Percentiles rank a stretch among this genome's conserved stretches.
Evolutionary conservation across 2,888 invertebrate species (phyloP).

Genomic region (Xestia xanthographa): DNA sequence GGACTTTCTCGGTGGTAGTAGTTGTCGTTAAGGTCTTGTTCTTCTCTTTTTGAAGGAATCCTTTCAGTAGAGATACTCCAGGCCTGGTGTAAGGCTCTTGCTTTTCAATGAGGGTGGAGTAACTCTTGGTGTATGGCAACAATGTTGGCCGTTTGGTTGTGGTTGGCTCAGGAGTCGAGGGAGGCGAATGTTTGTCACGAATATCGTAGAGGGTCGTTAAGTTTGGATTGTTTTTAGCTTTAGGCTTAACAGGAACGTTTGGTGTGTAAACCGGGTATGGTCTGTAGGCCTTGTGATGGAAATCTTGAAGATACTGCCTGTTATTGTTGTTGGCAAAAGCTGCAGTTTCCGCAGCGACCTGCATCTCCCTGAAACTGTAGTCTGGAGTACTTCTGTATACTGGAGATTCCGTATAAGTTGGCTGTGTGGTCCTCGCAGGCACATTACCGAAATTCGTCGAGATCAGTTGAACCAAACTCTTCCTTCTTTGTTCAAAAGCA

Average conservation of each 20-base stretch:
- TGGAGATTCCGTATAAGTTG: constrained; percentile 81
- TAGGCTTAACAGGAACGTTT: constrained; percentile 75
- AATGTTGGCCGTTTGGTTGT: constrained; percentile 86
- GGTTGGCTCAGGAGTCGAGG: constrained; percentile 73
- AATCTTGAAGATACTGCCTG: constrained; percentile 85
- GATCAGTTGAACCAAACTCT: constrained; percentile 85
- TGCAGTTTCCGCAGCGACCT: constrained; percentile 94
- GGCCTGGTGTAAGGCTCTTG: constrained; percentile 87
- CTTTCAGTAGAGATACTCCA: constrained; percentile 85
- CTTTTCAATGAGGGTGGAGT: constrained; percentile 77
- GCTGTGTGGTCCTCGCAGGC: constrained; percentile 78
- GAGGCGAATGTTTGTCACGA: constrained; percentile 76
- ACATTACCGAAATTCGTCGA: constrained; percentile 81
- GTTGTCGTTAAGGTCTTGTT: constrained; percentile 77
- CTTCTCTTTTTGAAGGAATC: constrained; percentile 83
- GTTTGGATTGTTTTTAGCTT: constrained; percentile 82
- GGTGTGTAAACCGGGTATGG: constrained; percentile 87
- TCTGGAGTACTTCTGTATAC: constrained; percentile 84
- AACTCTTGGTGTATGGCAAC: constrained; percentile 85
- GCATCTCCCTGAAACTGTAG: constrained; percentile 90
- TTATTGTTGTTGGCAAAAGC: constrained; percentile 92
- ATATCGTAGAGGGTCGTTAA: constrained; percentile 87
- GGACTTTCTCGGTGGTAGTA: constrained; percentile 75
- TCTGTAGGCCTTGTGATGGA: constrained; percentile 82
- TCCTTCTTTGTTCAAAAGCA: constrained; percentile 83